Evolutionary conservation across 2,888 invertebrate species (phyloP).

Genomic region (Ormyrus pomaceus): DNA sequence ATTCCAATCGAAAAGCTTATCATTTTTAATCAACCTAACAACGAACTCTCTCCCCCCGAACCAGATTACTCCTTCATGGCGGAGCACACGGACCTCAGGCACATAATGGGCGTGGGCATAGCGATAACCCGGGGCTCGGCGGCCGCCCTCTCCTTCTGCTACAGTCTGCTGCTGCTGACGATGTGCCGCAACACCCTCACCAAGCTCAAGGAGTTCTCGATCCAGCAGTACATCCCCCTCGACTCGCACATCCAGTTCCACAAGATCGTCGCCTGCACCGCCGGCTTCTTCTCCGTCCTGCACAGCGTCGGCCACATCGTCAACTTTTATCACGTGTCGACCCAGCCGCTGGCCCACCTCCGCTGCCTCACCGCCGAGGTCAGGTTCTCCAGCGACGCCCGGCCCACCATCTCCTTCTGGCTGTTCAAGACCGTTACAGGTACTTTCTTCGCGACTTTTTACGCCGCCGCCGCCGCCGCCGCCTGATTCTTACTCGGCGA

Average conservation of each 20-base stretch:
- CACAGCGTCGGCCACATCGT: conserved; percentile 97
- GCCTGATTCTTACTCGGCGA: not conserved
- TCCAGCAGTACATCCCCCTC: conserved; percentile 94
- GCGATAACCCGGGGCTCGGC: conserved; percentile 96
- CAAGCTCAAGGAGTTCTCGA: conserved; percentile 93
- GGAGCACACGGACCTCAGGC: conserved; percentile 94
- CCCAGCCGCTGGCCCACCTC: conserved; percentile 94
- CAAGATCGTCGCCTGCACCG: conserved; percentile 96
- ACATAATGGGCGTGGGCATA: conserved; percentile 98
- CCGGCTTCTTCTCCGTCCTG: conserved; percentile 92
- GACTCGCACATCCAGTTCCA: conserved; percentile 98
- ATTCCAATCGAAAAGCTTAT: too few relatives aligned
- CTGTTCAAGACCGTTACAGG: conserved; percentile 96
- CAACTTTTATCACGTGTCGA: conserved; percentile 98
- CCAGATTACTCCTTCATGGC: conserved; percentile 96
- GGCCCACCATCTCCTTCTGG: conserved; percentile 96
- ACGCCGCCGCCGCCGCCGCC: not conserved
- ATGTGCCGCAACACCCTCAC: conserved; percentile 96
- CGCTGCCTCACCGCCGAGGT: conserved; percentile 95
- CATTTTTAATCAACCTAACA: not conserved
- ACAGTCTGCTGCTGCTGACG: conserved; percentile 91
- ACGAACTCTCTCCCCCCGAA: conserved; percentile 57
- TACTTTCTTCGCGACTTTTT: conserved; percentile 64
- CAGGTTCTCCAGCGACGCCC: conserved; percentile 94
- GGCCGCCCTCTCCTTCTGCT: conserved; percentile 95